Evolutionary conservation across 1,140 invertebrate genomes (phyloP), one percentile per base, ranked within the genome.

Genomic region (Scaptomyza montana): DNA sequence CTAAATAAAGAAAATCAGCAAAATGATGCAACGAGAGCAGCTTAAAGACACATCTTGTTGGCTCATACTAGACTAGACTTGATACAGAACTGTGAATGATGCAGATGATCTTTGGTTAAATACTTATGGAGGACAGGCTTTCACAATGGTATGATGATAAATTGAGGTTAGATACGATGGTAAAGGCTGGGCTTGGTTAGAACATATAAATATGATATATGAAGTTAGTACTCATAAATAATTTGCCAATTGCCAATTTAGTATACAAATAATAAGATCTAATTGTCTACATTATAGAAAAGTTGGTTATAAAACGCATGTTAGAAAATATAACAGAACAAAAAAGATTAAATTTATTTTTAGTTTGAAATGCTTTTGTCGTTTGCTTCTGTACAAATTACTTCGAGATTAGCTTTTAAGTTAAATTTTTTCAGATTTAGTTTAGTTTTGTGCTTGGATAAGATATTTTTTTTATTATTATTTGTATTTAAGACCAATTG

Each of bases 401-500:
- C 45, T 73, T 43, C 28, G 3, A 41, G 12, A 56, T 56, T 21
- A 45, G 25, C 16, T 69, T 43, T 73, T 47, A 46, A 8, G 33
- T 69, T 41, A 5, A 46, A 6, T 69, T 57, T 63, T 55, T 59
- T 49, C 5, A 56, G 63, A 56, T 75, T 77, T 74, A 67, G 68
- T 76, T 77, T 74, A 72, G 53, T 68, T 82, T 73, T 70, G 53
- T 76, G 66, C 60, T 86, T 36, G 33, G 8, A 25, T 2, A 57
- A 53, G 13, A 1, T 30, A 6, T 30, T 30, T 30, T 72, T 75
- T 41, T 47, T 49, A 3, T 43, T 43, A 5, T 60, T 45, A 12
- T 67, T 59, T 77, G 33, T 46, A 60, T 36, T 75, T 64, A 74
- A 55, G 78, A 80, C 84, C 89, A 90, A 90, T 90, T 90, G 74